These are phyloP conservation scores for Drosophila varians DNA, from an alignment of 1,140 invertebrate species.

Conservation along the genomic window DNA sequence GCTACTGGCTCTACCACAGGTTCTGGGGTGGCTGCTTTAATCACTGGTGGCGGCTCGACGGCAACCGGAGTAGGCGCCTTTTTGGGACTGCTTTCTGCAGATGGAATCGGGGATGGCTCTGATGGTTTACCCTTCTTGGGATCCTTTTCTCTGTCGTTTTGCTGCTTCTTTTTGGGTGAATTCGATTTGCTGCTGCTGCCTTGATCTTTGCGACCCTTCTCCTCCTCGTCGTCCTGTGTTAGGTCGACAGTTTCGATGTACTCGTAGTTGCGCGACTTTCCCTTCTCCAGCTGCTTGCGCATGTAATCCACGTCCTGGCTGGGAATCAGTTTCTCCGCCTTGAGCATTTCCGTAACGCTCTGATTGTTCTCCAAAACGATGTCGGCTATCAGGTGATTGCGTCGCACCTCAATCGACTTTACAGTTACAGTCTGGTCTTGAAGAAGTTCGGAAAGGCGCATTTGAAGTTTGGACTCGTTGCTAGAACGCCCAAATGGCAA, in stretches of 20 bases:
- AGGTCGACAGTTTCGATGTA: constrained; percentile 77
- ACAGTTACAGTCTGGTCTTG: constrained; percentile 68
- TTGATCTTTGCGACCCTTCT: constrained; percentile 31
- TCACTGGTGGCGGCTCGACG: constrained; percentile 8
- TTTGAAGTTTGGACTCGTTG: constrained; percentile 53
- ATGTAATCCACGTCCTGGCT: constrained; percentile 70
- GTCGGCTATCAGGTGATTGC: constrained; percentile 74
- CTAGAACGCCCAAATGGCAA: constrained; percentile 63
- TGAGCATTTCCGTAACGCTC: constrained; percentile 57
- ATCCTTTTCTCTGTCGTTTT: constrained; percentile 31
- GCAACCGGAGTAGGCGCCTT: constrained; percentile 19
- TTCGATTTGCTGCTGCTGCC: constrained; percentile 28
- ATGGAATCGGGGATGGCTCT: not conserved
- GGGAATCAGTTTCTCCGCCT: constrained; percentile 51
- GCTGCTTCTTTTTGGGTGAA: constrained; percentile 56
- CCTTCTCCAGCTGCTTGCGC: constrained; percentile 73
- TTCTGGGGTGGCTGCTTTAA: constrained; percentile 6
- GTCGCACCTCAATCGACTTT: constrained; percentile 71
- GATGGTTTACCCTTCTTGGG: constrained; percentile 17
- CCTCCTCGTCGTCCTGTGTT: constrained; percentile 71
- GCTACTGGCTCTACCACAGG: not conserved
- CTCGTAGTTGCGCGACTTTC: constrained; percentile 66
- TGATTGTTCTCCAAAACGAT: constrained; percentile 39
- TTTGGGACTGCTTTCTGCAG: not conserved
- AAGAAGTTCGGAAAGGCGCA: constrained; percentile 41